phyloP scores from a whole-genome alignment of 2,113 vertebrate species.

The Emydocephalus ijimae region DNA sequence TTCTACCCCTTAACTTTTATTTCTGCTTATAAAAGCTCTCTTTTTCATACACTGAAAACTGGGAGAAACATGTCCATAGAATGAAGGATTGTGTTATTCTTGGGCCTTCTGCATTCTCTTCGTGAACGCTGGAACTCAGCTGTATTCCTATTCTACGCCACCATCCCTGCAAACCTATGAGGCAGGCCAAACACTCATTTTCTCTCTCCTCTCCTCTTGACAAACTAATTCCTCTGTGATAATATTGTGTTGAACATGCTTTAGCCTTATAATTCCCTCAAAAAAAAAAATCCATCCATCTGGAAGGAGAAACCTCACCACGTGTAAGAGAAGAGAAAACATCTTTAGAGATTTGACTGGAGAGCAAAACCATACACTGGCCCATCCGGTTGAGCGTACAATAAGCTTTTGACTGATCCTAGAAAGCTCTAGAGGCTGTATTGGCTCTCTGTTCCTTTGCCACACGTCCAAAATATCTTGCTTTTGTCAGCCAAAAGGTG shows the following conservation, averaged over 20 bases:
- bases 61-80: conserved; percentile 46
- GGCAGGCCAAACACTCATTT: conserved; percentile 53
- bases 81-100: conserved; percentile 61
- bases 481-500: conserved; percentile 39
- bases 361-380: conserved; percentile 51
- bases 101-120: conserved; percentile 57
- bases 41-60: conserved; percentile 49
- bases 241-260: conserved; percentile 51
- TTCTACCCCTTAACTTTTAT: not conserved
- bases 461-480: conserved; percentile 45
- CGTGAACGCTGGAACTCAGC: conserved; percentile 36
- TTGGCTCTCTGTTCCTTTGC: conserved; percentile 37
- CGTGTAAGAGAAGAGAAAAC: conserved; percentile 41
- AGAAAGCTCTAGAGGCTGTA: conserved; percentile 10
- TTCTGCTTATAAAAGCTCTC: conserved; percentile 25
- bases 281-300: conserved; percentile 56
- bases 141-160: conserved; percentile 53
- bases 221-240: conserved; percentile 59
- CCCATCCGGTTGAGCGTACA: conserved; percentile 30
- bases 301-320: conserved; percentile 51
- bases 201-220: conserved; percentile 59
- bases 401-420: conserved; percentile 44
- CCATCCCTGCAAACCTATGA: conserved; percentile 51
- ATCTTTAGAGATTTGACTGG: conserved; percentile 53
- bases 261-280: conserved; percentile 40